Base-by-base conservation (phyloP, 2,888 invertebrate species). In the Urechis unicinctus region DNA sequence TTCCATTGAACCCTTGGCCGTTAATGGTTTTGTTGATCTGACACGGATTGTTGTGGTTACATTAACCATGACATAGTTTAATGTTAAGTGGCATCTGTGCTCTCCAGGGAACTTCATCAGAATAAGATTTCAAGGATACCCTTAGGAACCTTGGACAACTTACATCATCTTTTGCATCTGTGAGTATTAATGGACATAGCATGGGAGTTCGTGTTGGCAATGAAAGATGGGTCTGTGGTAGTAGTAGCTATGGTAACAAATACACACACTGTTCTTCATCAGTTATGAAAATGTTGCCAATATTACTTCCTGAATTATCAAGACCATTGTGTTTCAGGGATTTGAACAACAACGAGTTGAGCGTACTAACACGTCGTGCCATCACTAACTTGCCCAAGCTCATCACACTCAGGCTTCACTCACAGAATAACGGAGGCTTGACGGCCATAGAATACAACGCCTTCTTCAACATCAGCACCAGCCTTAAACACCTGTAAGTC, bases 371-470 rank as follows among this genome's bases (percentile, higher is more conserved):
- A 2, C 59, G 62, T 22, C 60, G 61, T 24, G 61, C 67, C 3
- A 60, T 69, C 47, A 58, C 59, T 28, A 62, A 70, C 50, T 45
- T 71, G 46, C 68, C 66, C 17, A 59, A 61, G 26, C 57, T 71
- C 47, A 57, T 63, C 5, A 66, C 66, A 24, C 55, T 71, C 3
- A 56, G 68, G 22, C 60, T 69, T 1, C 69, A 71, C 52, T 64
- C 65, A 5, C 71, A 71, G 60, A 53, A 62, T 57, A 53, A 61
- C n/a, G 48, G 57, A 1, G 53, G 50, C 30, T 9, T 50, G 5
- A 63, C 56, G 3, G 51, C 59, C 29, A 68, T 70, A 3, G 56
- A 63, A n/a, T 68, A 64, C 54, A 61, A 69, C 54, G 68, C 69
- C 17, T 70, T 68, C 56, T n/a, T n/a, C n/a, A n/a, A n/a, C n/a